These are phyloP conservation scores for Cephus rjabovi DNA, from an alignment of 2,888 invertebrate species.

Conservation along the genomic window DNA sequence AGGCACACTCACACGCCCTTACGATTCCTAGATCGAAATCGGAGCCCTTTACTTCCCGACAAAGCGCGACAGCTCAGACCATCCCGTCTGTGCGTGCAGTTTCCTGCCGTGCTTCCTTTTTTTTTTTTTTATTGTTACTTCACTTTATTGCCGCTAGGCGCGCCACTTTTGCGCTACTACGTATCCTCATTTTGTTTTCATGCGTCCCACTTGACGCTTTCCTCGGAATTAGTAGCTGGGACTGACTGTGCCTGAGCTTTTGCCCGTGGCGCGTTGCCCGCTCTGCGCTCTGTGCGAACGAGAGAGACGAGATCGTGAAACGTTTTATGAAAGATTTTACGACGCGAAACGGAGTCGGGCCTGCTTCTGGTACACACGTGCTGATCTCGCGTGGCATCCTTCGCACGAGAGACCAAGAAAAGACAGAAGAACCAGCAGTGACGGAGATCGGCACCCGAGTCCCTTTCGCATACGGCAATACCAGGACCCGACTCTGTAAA, in stretches of 20 bases:
- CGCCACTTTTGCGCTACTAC: not conserved
- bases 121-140: not conserved
- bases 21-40: slow-evolving; percentile 46
- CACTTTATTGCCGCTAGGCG: not conserved
- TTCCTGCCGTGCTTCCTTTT: not conserved
- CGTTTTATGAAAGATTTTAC: slow-evolving; percentile 63
- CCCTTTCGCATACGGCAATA: not conserved
- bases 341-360: slow-evolving; percentile 26
- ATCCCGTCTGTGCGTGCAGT: not conserved
- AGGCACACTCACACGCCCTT: not conserved
- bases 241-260: not conserved
- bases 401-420: not conserved
- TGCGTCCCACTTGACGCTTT: not conserved
- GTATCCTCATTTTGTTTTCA: not conserved
- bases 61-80: slow-evolving; percentile 21
- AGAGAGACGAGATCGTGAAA: slow-evolving; percentile 45
- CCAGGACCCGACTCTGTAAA: not conserved
- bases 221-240: not conserved
- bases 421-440: not conserved
- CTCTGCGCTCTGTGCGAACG: not conserved
- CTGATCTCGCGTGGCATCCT: slow-evolving; percentile 28
- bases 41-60: slow-evolving; percentile 46
- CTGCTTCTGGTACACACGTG: slow-evolving; percentile 59
- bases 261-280: not conserved
- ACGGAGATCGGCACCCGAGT: not conserved